Evolutionary conservation across 2,113 vertebrate species (phyloP).

Genomic region (Platichthys stellatus): DNA sequence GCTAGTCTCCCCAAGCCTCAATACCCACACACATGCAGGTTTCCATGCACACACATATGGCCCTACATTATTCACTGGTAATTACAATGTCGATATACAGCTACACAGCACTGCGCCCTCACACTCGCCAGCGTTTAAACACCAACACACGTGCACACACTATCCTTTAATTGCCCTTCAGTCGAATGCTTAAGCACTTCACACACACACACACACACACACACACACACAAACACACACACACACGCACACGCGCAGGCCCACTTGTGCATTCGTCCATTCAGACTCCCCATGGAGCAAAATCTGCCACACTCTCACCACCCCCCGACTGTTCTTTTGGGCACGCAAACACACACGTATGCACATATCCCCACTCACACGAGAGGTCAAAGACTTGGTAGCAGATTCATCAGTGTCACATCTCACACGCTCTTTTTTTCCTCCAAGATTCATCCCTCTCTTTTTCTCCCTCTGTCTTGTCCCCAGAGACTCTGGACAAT

Average conservation of each 20-base stretch:
- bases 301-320: conserved; percentile 40
- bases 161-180: conserved; percentile 74
- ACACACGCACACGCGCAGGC: conserved; percentile 40
- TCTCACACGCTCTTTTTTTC: conserved; percentile 18
- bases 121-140: conserved; percentile 36
- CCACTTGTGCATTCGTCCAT: conserved; percentile 39
- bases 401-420: conserved; percentile 53
- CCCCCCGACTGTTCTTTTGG: conserved; percentile 2
- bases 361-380: conserved; percentile 1
- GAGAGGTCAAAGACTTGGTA: conserved; percentile 49
- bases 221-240: conserved; percentile 17
- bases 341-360: conserved; percentile 5
- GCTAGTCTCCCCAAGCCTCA: conserved; percentile 24
- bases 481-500: conserved; percentile 36
- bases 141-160: conserved; percentile 26
- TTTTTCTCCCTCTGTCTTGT: not conserved
- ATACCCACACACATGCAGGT: conserved; percentile 26
- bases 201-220: conserved; percentile 14
- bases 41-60: conserved; percentile 31
- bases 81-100: conserved; percentile 69
- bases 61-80: conserved; percentile 69
- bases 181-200: conserved; percentile 57
- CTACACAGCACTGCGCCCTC: conserved; percentile 40
- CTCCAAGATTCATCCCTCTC: not conserved
- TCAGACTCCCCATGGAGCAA: conserved; percentile 60